phyloP scores from a whole-genome alignment of 2,797 vertebrate species.

The Odontamblyopus rebecca region DNA sequence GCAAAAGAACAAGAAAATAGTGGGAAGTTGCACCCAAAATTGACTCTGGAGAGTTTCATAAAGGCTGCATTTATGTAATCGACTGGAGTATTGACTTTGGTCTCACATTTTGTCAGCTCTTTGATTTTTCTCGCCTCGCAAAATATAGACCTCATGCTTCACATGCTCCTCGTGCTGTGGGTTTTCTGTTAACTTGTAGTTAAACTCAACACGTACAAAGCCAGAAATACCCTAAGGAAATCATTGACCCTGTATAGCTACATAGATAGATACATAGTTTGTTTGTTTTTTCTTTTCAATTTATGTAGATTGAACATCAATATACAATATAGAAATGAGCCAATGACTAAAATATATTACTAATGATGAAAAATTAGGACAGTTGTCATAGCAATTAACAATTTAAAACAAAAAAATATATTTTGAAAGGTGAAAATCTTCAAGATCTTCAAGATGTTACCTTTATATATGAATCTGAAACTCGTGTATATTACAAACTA shows the following conservation, averaged over 20 bases:
- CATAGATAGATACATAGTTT: neutral
- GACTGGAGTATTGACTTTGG: conserved; percentile 37
- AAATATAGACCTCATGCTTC: conserved; percentile 5
- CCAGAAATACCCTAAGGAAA: neutral
- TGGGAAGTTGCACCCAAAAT: conserved; percentile 25
- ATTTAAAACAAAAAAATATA: too few relatives aligned
- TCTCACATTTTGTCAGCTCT: conserved; percentile 12
- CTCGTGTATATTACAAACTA: too few relatives aligned
- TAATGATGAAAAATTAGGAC: neutral
- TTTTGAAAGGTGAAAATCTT: too few relatives aligned
- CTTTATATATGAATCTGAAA: too few relatives aligned
- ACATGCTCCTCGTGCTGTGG: neutral
- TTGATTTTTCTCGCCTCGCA: conserved; percentile 21
- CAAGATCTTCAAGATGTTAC: too few relatives aligned
- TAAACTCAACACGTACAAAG: neutral
- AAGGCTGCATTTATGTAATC: conserved; percentile 35
- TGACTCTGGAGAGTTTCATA: conserved; percentile 22
- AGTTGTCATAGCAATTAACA: too few relatives aligned
- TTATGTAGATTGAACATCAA: neutral
- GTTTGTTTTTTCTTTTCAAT: too few relatives aligned
- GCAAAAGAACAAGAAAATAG: conserved; percentile 5
- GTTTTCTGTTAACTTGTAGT: conserved; percentile 5
- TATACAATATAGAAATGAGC: neutral
- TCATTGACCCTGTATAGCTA: neutral
- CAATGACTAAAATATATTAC: neutral